phyloP scores from a whole-genome alignment of 2,888 invertebrate species.

The Sepioteuthis lessoniana region DNA sequence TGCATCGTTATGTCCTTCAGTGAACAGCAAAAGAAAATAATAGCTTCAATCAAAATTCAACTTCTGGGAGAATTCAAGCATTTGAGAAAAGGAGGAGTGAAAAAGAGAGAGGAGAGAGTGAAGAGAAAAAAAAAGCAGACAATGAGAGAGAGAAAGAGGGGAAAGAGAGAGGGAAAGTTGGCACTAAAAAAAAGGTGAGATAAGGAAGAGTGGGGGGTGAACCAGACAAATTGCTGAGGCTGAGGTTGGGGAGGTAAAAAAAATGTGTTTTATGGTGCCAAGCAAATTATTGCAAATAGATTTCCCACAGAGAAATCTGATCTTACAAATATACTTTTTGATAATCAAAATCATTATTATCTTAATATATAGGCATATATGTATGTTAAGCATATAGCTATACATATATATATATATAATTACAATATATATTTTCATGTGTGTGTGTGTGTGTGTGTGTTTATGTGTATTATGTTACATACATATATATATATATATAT shows the following conservation, averaged over 20 bases:
- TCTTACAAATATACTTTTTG: constrained; percentile 25
- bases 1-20: background rate
- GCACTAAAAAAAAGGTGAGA: no score
- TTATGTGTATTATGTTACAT: background rate
- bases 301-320: background rate
- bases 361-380: background rate
- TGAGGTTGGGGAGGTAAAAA: no score
- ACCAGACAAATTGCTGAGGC: no score
- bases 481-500: no score
- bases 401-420: no score
- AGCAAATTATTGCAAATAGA: background rate
- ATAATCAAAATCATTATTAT: constrained; percentile 2
- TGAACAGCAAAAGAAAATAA: background rate
- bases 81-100: no score
- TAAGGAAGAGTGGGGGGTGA: no score
- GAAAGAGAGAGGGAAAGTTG: no score
- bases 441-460: background rate
- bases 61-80: background rate
- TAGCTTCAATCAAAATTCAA: background rate
- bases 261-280: background rate
- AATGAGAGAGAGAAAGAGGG: no score
- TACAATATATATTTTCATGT: no score
- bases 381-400: background rate
- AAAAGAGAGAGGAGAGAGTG: no score
- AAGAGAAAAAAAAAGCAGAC: no score